Conservation (phyloP, 2,888 invertebrate genomes). For the Lobophora halterata region DNA sequence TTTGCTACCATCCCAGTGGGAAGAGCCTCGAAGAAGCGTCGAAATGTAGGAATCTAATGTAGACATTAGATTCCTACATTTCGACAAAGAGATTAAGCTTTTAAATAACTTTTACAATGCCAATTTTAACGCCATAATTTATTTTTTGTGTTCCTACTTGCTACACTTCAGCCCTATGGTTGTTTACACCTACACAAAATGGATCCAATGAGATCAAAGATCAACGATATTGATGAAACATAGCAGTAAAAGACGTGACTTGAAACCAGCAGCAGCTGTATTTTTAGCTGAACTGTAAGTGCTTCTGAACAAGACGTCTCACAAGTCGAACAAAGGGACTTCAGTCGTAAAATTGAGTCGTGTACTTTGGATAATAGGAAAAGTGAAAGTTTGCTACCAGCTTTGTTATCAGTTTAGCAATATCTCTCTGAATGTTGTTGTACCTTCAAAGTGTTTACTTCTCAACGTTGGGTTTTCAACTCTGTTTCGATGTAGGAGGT, state of each 20-base stretch:
- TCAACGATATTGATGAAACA: conserved; percentile 58
- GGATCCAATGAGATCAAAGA: conserved; percentile 53
- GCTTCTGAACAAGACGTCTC: conserved; percentile 15
- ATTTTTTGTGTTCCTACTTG: too few relatives aligned
- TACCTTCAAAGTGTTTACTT: not conserved
- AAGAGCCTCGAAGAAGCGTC: too few relatives aligned
- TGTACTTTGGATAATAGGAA: conserved; percentile 15
- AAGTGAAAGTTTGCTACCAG: conserved; percentile 24
- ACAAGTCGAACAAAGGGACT: conserved; percentile 13
- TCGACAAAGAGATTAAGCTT: too few relatives aligned
- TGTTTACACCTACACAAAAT: conserved; percentile 8
- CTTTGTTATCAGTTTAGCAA: conserved; percentile 18
- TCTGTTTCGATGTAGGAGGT: too few relatives aligned
- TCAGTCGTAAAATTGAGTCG: conserved; percentile 18
- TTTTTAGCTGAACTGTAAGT: conserved; percentile 34
- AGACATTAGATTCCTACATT: too few relatives aligned
- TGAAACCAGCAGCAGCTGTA: conserved; percentile 29
- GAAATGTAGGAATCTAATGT: too few relatives aligned
- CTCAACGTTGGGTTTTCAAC: not conserved
- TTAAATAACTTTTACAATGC: too few relatives aligned
- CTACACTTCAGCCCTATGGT: too few relatives aligned
- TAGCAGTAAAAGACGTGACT: conserved; percentile 42
- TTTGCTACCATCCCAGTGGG: too few relatives aligned
- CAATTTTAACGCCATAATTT: too few relatives aligned
- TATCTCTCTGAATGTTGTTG: conserved; percentile 13